A percentile compares a stretch with the other conserved stretches of the same genome.
Evolutionary conservation across 2,797 vertebrate species (phyloP).

Genomic region (Thunnus albacares): DNA sequence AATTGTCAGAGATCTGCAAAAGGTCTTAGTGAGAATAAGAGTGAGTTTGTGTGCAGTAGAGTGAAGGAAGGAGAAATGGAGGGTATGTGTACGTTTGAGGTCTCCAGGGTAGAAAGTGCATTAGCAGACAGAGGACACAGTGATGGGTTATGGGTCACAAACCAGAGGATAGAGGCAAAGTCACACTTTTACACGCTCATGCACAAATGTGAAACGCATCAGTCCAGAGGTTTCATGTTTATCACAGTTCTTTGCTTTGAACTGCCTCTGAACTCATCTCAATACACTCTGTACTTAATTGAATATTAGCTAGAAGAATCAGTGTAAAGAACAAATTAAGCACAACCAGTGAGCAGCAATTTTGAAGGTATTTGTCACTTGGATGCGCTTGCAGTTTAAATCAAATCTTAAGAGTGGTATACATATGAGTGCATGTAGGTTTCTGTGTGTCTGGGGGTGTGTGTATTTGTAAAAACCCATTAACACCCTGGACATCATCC

Average conservation of each 20-base stretch:
- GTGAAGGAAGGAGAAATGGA: slow-evolving; percentile 23
- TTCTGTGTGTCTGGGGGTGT: background rate
- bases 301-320: background rate
- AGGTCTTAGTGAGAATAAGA: slow-evolving; percentile 11
- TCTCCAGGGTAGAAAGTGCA: slow-evolving; percentile 56
- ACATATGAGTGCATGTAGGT: background rate
- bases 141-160: slow-evolving; percentile 55
- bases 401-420: background rate
- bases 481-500: slow-evolving; percentile 71
- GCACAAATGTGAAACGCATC: slow-evolving; percentile 10
- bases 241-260: background rate
- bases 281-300: background rate
- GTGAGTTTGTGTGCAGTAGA: slow-evolving; percentile 21
- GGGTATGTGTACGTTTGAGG: slow-evolving; percentile 35
- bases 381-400: slow-evolving; percentile 20
- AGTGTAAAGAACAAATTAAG: slow-evolving; percentile 17
- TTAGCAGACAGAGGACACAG: slow-evolving; percentile 57
- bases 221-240: slow-evolving; percentile 16
- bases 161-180: slow-evolving; percentile 47
- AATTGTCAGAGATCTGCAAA: slow-evolving; percentile 9
- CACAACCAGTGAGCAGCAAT: background rate
- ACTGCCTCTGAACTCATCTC: background rate
- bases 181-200: background rate
- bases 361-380: background rate
- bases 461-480: slow-evolving; percentile 40